Conservation (phyloP, 1,140 invertebrate species). For the Manduca sexta region DNA sequence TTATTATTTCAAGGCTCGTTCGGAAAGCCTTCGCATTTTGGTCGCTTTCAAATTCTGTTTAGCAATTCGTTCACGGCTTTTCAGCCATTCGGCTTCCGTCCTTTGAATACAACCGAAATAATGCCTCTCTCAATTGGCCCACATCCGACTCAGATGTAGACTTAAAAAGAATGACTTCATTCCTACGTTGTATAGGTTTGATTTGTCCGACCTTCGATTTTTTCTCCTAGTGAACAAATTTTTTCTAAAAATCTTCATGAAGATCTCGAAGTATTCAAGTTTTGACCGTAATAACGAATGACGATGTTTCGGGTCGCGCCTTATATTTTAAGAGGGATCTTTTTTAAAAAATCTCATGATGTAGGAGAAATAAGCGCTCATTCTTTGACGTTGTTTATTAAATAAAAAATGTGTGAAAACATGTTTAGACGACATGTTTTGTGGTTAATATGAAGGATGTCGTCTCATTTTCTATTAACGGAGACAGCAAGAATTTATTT, state of each 20-base stretch:
- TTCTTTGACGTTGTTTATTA: too few relatives aligned
- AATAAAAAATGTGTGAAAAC: too few relatives aligned
- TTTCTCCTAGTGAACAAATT: background rate
- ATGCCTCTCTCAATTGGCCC: conserved; percentile 5
- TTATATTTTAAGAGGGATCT: too few relatives aligned
- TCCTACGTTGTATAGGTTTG: background rate
- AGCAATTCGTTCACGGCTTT: conserved; percentile 21
- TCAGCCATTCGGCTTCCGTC: conserved; percentile 9
- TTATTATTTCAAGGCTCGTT: conserved; percentile 33
- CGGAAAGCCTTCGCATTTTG: conserved; percentile 24
- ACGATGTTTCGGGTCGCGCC: background rate
- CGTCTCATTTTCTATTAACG: background rate
- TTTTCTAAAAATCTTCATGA: background rate
- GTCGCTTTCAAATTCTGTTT: conserved; percentile 26
- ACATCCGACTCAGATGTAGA: too few relatives aligned
- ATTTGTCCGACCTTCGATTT: background rate
- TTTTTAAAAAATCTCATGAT: too few relatives aligned
- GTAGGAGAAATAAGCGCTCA: too few relatives aligned
- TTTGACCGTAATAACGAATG: background rate
- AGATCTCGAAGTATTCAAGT: background rate
- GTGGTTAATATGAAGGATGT: background rate
- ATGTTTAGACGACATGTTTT: background rate
- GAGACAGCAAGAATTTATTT: too few relatives aligned
- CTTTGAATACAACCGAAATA: conserved; percentile 3
- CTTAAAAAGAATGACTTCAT: too few relatives aligned